phyloP scores from a whole-genome alignment of 2,888 invertebrate genomes.

The Dasysyrphus tricinctus region DNA sequence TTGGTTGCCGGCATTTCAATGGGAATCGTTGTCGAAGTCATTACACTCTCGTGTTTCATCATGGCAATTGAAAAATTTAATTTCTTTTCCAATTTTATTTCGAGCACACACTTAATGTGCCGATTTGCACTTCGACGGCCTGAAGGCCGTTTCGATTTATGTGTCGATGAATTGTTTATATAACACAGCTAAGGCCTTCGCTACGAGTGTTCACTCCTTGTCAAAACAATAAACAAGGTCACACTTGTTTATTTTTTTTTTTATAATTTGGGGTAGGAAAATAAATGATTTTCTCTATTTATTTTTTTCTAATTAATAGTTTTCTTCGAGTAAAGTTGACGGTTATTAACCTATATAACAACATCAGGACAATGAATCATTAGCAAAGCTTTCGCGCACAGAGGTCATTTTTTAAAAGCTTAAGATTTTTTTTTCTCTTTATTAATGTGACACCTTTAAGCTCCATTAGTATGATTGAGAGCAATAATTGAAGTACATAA shows the following conservation, averaged over 20 bases:
- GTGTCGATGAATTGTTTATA: conserved; percentile 59
- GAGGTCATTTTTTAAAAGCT: conserved; percentile 27
- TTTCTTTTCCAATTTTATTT: conserved; percentile 21
- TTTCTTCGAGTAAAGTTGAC: conserved; percentile 43
- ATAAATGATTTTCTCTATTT: conserved; percentile 42
- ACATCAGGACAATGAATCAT: conserved; percentile 40
- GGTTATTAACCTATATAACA: conserved; percentile 60
- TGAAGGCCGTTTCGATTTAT: conserved; percentile 44
- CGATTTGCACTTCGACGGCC: conserved; percentile 42
- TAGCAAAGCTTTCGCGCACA: conserved; percentile 44
- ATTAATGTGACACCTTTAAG: conserved; percentile 55
- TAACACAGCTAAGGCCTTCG: conserved; percentile 43
- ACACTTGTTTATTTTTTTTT: conserved; percentile 11
- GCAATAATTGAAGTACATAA: background rate
- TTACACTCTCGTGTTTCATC: conserved; percentile 74
- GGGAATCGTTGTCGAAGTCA: conserved; percentile 72
- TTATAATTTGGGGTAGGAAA: conserved; percentile 23
- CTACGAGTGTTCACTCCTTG: conserved; percentile 60
- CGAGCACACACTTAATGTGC: conserved; percentile 42
- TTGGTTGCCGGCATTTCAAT: conserved; percentile 72
- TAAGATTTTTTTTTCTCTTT: background rate
- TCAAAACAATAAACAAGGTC: conserved; percentile 54
- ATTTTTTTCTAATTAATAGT: conserved; percentile 43
- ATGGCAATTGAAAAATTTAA: conserved; percentile 48
- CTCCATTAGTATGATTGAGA: conserved; percentile 22